These are phyloP conservation scores for Oryzias melastigma DNA, from an alignment of 2,113 vertebrate species.

Conservation along the genomic window DNA sequence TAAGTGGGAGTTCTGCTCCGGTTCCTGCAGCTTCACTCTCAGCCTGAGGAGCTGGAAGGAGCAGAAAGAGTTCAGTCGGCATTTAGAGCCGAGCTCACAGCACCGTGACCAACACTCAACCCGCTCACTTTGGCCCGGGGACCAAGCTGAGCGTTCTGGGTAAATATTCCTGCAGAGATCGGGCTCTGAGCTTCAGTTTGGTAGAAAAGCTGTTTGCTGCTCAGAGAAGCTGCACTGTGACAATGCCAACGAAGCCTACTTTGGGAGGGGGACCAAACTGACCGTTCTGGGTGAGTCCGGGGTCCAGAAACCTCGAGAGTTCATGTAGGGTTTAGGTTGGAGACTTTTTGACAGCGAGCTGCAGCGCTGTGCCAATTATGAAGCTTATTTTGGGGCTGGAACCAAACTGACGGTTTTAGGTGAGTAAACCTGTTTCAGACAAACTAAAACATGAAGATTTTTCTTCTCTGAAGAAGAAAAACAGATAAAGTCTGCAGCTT, in stretches of 20 bases:
- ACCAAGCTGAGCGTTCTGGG: conserved; percentile 79
- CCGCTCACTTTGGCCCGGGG: conserved; percentile 76
- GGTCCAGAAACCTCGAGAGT: neutral
- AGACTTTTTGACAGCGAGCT: conserved; percentile 23
- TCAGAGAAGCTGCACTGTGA: conserved; percentile 35
- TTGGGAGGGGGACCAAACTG: conserved; percentile 40
- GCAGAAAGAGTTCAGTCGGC: neutral
- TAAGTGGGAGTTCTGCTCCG: conserved; percentile 34
- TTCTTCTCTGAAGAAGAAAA: too few species aligned
- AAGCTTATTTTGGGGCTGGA: conserved; percentile 53
- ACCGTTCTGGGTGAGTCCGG: conserved; percentile 68
- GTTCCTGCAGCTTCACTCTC: neutral
- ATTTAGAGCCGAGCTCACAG: conserved; percentile 25
- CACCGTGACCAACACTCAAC: conserved; percentile 69
- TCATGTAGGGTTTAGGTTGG: neutral
- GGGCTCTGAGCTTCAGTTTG: too few species aligned
- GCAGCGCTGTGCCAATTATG: conserved; percentile 37
- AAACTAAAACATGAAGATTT: too few species aligned
- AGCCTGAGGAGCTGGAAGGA: neutral
- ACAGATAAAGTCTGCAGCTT: neutral
- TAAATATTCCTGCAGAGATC: conserved; percentile 23
- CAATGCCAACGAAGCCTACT: conserved; percentile 3
- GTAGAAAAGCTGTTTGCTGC: neutral
- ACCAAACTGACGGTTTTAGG: conserved; percentile 36
- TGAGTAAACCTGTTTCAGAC: neutral